Evolutionary conservation across 2,888 invertebrate genomes (phyloP).

Genomic region (Caenorhabditis sp.): DNA sequence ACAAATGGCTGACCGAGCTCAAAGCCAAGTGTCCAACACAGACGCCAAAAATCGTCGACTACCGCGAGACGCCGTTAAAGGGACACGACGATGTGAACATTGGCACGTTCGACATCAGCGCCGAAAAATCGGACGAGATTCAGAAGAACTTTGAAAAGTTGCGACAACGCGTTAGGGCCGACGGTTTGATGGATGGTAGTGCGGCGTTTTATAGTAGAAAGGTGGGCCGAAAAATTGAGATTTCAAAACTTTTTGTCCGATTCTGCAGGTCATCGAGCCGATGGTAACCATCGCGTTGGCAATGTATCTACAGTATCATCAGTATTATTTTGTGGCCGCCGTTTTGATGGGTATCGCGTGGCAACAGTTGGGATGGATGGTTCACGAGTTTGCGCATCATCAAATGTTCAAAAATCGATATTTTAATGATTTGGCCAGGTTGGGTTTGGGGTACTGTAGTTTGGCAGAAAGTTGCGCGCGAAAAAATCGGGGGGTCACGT

Average conservation of each 20-base stretch:
- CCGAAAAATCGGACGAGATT: conserved; percentile 54
- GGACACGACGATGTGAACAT: conserved; percentile 66
- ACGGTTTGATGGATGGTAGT: conserved; percentile 59
- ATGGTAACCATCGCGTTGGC: conserved; percentile 57
- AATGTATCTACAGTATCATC: conserved; percentile 58
- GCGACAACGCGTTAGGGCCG: conserved; percentile 49
- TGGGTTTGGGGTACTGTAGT: not conserved
- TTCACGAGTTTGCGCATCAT: conserved; percentile 67
- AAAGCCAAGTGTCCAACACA: conserved; percentile 54
- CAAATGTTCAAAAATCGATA: conserved; percentile 64
- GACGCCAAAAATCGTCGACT: conserved; percentile 9
- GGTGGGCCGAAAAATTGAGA: conserved; percentile 14
- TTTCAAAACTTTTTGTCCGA: too few species aligned
- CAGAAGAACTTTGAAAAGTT: conserved; percentile 60
- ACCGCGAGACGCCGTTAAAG: conserved; percentile 44
- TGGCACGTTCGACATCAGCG: conserved; percentile 57
- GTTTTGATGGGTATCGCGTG: conserved; percentile 68
- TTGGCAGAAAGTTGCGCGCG: too few species aligned
- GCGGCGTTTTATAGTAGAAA: conserved; percentile 63
- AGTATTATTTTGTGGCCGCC: conserved; percentile 61
- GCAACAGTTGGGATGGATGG: conserved; percentile 65
- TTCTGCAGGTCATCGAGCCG: conserved; percentile 49
- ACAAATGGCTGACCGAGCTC: conserved; percentile 59
- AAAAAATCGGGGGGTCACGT: too few species aligned
- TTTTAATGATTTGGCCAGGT: conserved; percentile 55